Evolutionary conservation across 35 echinoderm and acorn worm genomes (phyloP).

Genomic region (Anneissia japonica): DNA sequence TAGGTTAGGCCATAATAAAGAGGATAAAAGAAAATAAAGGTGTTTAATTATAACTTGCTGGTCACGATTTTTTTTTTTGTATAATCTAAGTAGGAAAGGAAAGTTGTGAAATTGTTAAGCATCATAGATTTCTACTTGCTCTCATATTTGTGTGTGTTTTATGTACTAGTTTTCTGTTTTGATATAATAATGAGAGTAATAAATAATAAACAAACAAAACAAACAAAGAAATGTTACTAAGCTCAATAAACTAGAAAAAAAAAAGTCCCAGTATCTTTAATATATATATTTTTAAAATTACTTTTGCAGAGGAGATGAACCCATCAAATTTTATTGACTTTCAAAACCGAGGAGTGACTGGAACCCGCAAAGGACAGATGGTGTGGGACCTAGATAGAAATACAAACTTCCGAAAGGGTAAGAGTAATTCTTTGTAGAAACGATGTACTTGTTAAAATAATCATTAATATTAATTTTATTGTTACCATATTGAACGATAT

Average conservation of each 20-base stretch:
- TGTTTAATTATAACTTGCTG: no score
- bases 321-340: slow-evolving; percentile 71
- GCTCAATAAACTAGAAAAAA: neutral
- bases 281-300: slow-evolving; percentile 3
- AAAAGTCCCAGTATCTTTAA: neutral
- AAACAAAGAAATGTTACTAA: neutral
- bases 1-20: no score
- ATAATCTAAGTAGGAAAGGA: no score
- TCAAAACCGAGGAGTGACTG: slow-evolving; percentile 87
- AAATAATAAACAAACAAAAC: neutral
- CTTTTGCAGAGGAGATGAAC: slow-evolving; percentile 69
- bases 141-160: neutral
- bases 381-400: slow-evolving; percentile 78
- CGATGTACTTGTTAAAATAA: no score
- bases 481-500: no score
- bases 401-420: slow-evolving; percentile 68
- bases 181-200: neutral
- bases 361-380: slow-evolving; percentile 86
- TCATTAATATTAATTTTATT: no score
- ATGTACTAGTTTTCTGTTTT: neutral
- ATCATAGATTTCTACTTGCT: neutral
- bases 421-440: no score
- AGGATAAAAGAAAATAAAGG: no score
- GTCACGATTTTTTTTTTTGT: no score
- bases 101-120: no score